These are phyloP conservation scores for Platichthys stellatus DNA, from an alignment of 2,113 vertebrate species.

Conservation along the genomic window DNA sequence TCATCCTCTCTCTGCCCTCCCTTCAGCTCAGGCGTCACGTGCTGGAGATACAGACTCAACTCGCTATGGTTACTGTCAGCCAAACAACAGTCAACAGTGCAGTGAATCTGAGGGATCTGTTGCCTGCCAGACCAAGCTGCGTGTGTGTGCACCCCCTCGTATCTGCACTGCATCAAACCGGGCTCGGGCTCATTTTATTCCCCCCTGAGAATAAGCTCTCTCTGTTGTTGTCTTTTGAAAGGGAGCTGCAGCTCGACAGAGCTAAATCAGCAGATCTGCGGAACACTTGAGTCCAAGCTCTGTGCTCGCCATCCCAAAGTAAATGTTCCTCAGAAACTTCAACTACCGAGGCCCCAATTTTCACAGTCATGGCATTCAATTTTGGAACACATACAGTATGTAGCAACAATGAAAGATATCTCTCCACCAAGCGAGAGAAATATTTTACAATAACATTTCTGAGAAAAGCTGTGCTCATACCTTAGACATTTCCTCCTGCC, in stretches of 20 bases:
- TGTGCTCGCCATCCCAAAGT: conserved; percentile 61
- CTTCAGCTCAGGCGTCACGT: conserved; percentile 55
- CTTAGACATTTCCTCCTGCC: conserved; percentile 51
- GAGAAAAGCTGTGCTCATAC: conserved; percentile 31
- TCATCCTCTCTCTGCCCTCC: conserved; percentile 47
- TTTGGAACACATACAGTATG: conserved; percentile 40
- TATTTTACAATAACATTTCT: conserved; percentile 55
- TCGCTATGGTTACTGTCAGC: conserved; percentile 73
- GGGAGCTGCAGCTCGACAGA: conserved; percentile 18
- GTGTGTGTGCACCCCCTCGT: conserved; percentile 33
- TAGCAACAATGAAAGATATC: conserved; percentile 51
- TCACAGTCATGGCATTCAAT: conserved; percentile 36
- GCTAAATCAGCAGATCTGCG: conserved; percentile 68
- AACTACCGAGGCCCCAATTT: conserved; percentile 20
- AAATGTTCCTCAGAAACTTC: conserved; percentile 52
- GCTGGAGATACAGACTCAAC: conserved; percentile 53
- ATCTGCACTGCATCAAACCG: conserved; percentile 67
- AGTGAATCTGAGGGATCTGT: conserved; percentile 2
- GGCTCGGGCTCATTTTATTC: conserved; percentile 31
- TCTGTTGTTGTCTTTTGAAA: conserved; percentile 65
- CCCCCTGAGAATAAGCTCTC: conserved; percentile 31
- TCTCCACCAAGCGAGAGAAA: conserved; percentile 44
- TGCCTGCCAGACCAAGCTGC: conserved; percentile 48
- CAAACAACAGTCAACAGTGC: conserved; percentile 77
- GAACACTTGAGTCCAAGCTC: conserved; percentile 54